Evolutionary conservation across 2,888 invertebrate genomes (phyloP), one percentile per base, ranked within the genome.

Genomic region (Thera britannica): DNA sequence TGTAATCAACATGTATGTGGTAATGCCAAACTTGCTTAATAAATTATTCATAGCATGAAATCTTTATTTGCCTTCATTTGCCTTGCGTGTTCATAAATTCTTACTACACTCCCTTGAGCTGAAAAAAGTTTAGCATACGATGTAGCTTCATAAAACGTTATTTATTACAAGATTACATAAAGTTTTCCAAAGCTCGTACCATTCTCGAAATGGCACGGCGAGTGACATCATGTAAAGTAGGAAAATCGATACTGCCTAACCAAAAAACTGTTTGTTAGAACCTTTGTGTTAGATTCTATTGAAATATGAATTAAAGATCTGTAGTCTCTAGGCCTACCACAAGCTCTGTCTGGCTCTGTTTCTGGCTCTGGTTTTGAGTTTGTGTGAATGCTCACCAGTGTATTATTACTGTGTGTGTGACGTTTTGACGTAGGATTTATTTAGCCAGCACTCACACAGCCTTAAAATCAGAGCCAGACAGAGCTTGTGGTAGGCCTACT

Each of bases 21-120:
- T 23, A 23, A 23, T 23, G 23, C 23, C 23, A 23, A 23, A 23
- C 23, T 23, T 23, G 23, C 23, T 23, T 23, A 46, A 54, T 8
- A 64, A 52, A 64, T 44, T 60, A 60, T 65, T 65, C 58, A 65
- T 54, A 46, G 38, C 58, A 65, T 58, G 38, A 52, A 44, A 58
- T 48, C 23, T 34, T 46, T 60, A 36, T 60, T 56, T 35, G 52
- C 51, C n/a, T n/a, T n/a, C 23, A 11, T 63, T 56, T 58, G n/a
- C 12, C 35, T 68, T 56, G 67, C 67, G 67, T 68, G 67, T 56
- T 63, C 62, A 62, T 56, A 62, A 62, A 62, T 62, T 12, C 55
- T 46, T 12, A 36, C 6, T 48, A 41, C 8, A 34, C n/a, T 58
- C n/a, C 58, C 36, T 59, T 6, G 48, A 58, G 58, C 48, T 49